Evolutionary conservation across 2,888 invertebrate genomes (phyloP), one percentile per base, ranked within the genome.

Genomic region (Steinernema hermaphroditum): DNA sequence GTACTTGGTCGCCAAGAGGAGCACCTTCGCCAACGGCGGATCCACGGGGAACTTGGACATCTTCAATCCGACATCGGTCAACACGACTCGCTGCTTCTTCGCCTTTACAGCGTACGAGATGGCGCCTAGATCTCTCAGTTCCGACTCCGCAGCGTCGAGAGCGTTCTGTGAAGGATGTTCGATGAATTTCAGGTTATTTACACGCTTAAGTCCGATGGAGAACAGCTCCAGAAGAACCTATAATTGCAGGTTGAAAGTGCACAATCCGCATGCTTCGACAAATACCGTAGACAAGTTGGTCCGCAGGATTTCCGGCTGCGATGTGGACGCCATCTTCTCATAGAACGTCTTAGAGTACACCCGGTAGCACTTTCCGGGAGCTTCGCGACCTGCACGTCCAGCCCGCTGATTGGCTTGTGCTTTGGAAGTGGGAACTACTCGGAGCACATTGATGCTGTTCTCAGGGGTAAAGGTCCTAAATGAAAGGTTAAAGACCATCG

Each of bases 1-100:
- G 16, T 77, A 75, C 62, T 62, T 29, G 27, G 27, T 27, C 6
- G 62, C 62, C 16, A 32, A 62, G 62, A 95, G 87, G 72, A 95
- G 88, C 8, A 93, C 91, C 89, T 93, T 94, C 12, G 94, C 91
- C 87, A 92, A 92, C 79, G 92, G 91, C 0, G 97, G 96, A 87
- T 96, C 95, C 44, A 97, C 89, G 0, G 97, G 97, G 87, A 95
- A 95, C 16, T 91, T 90, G 0, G 93, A 91, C 94, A 96, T 94
- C 85, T 92, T 91, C 80, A 91, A 91, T 0, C 96, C 96, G 0
- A 92, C 82, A 0, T 90, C 88, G 0, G 94, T 95, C 78, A 96
- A 89, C 87, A 91, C 24, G 80, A 49, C 62, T 32, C 62, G 29
- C 8, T 22, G 12, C 34, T 62, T 62, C 29, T 62, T 62, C 1